Evolutionary conservation across 2,888 invertebrate species (phyloP).

Genomic region (Stramonita haemastoma): DNA sequence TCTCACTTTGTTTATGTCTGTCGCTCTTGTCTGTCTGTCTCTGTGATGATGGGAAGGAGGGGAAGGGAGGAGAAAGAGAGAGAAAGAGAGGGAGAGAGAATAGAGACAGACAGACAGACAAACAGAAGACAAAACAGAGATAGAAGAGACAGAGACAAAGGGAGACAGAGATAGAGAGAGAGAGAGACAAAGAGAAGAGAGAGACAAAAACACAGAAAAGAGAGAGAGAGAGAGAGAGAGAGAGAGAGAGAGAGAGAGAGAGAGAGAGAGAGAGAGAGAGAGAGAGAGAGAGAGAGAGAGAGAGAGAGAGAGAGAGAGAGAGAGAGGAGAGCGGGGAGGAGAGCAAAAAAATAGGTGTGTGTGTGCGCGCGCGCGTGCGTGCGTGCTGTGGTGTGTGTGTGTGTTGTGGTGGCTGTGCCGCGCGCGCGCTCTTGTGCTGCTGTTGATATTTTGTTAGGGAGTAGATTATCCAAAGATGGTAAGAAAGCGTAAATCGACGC

Average conservation of each 20-base stretch:
- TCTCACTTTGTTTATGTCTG: too few relatives aligned
- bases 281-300: background rate
- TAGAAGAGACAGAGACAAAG: constrained; percentile 8
- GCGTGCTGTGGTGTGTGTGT: too few relatives aligned
- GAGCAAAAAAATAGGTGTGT: background rate
- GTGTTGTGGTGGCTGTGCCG: too few relatives aligned
- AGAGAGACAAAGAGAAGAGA: background rate
- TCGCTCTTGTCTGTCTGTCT: too few relatives aligned
- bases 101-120: background rate
- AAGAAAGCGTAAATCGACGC: too few relatives aligned
- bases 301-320: background rate
- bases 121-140: background rate
- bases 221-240: background rate
- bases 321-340: background rate
- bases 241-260: background rate
- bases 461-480: too few relatives aligned
- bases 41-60: background rate
- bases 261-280: background rate
- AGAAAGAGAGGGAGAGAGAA: background rate
- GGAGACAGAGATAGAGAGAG: background rate
- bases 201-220: background rate
- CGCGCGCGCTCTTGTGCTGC: too few relatives aligned
- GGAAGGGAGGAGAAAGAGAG: background rate
- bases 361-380: too few relatives aligned
- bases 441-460: too few relatives aligned